phyloP scores from a whole-genome alignment of 1,140 invertebrate species.

The Halyomorpha halys region DNA sequence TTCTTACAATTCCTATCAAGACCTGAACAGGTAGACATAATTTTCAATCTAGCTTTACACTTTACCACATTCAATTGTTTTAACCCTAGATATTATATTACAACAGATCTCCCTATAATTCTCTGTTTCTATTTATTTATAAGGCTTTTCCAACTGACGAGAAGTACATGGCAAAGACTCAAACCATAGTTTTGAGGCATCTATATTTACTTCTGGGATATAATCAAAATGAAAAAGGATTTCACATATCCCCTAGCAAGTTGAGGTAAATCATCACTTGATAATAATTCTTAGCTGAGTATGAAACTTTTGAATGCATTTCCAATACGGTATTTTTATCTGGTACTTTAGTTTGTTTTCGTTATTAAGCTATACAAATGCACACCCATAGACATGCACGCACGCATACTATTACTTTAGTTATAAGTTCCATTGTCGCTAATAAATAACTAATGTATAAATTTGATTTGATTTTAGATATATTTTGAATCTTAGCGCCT shows the following conservation, averaged over 20 bases:
- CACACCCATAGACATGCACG: no score
- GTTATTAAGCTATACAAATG: no score
- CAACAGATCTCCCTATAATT: not conserved
- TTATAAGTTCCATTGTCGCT: no score
- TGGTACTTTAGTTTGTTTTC: no score
- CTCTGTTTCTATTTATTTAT: constrained; percentile 25
- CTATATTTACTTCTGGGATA: constrained; percentile 89
- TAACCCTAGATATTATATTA: not conserved
- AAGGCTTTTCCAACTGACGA: constrained; percentile 77
- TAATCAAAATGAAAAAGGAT: constrained; percentile 77
- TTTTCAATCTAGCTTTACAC: not conserved
- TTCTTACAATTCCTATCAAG: constrained; percentile 89
- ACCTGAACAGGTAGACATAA: constrained; percentile 51
- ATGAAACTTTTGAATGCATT: no score
- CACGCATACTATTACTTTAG: no score
- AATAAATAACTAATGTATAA: no score
- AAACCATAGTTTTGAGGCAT: constrained; percentile 83
- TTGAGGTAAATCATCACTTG: constrained; percentile 50
- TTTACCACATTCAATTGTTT: not conserved
- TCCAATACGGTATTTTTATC: no score
- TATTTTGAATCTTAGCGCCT: no score
- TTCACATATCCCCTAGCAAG: constrained; percentile 79
- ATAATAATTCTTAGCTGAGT: no score
- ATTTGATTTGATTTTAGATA: no score
- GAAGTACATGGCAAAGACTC: constrained; percentile 61